phyloP scores from a whole-genome alignment of 2,797 vertebrate genomes.

The Epinephelus coioides region DNA sequence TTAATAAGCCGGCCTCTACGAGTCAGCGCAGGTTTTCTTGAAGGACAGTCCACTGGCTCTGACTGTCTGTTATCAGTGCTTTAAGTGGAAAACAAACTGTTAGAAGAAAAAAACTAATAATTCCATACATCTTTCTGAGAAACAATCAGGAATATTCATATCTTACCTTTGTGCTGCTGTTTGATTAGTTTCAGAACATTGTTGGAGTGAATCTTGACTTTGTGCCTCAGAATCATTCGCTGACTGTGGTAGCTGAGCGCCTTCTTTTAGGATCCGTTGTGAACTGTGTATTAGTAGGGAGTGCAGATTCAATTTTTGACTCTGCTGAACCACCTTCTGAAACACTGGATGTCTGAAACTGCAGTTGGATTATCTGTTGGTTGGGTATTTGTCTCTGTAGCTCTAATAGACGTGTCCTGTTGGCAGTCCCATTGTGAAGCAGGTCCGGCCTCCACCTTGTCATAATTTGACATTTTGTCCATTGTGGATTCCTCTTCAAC shows the following conservation, averaged over 20 bases:
- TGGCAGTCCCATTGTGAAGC: not conserved
- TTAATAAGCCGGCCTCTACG: constrained; percentile 66
- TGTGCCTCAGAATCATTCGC: not conserved
- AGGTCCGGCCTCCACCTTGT: not conserved
- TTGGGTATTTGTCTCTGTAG: constrained; percentile 17
- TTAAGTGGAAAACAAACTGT: constrained; percentile 18
- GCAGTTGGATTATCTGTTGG: not conserved
- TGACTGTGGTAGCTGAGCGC: not conserved
- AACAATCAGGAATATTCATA: not conserved
- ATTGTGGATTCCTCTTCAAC: not conserved
- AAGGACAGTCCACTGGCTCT: constrained; percentile 1
- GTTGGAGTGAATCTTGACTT: constrained; percentile 1
- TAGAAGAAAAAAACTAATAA: not conserved
- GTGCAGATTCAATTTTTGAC: not conserved
- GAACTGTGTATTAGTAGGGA: not conserved
- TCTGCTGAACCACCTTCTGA: not conserved
- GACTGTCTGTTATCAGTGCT: constrained; percentile 42
- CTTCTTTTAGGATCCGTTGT: not conserved
- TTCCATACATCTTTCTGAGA: not conserved
- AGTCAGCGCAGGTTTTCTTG: constrained; percentile 37
- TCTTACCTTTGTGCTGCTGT: constrained; percentile 50
- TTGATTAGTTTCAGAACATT: constrained; percentile 12
- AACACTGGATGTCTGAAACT: constrained; percentile 4
- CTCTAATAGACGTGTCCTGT: not conserved
- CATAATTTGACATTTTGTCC: not conserved